Evolutionary conservation across 2,797 vertebrate species (phyloP), one percentile per base, ranked within the genome.

Genomic region (Xiphophorus birchmanni): DNA sequence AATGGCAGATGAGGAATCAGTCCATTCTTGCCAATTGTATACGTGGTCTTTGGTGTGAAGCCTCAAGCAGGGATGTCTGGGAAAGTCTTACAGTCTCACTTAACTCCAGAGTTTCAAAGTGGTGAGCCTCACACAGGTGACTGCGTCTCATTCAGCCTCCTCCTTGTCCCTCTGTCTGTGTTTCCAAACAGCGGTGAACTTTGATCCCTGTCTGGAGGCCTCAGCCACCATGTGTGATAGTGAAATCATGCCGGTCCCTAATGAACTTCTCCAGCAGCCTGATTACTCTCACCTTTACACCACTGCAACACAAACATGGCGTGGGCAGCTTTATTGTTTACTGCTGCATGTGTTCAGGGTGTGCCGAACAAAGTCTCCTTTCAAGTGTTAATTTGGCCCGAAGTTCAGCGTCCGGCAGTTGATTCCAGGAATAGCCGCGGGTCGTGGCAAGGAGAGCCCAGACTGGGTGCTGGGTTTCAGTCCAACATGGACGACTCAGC

Each of bases 331-430:
- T 58, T 17, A 77, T 78, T 85, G 88, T 87, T 82, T 81, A 80
- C 80, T 76, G 85, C 87, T 26, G 73, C 77, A 73, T 32, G 42
- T 3, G n/a, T 63, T 67, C 80, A 71, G 83, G 86, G 85, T 17
- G 82, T 74, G 82, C 60, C 26, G 82, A 60, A 76, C 91, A 93
- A 92, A 93, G 91, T 92, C 89, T 87, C 84, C 74, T 83, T 89
- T 71, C 79, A 76, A 78, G 85, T 76, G 84, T 88, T 86, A 83
- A 84, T 90, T 84, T 76, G 84, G 63, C 75, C 87, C 80, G 79
- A 77, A 85, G 88, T 90, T 90, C 86, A 89, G 73, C 17, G 78
- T 86, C 85, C 82, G 42, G 74, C 78, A 21, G 82, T 79, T 86
- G 72, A 37, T 84, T 67, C 77, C 85, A 83, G 74, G 84, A 88